Evolutionary conservation across 2,113 vertebrate genomes (phyloP), one percentile per base, ranked within the genome.

Genomic region (Ageneiosus marmoratus): DNA sequence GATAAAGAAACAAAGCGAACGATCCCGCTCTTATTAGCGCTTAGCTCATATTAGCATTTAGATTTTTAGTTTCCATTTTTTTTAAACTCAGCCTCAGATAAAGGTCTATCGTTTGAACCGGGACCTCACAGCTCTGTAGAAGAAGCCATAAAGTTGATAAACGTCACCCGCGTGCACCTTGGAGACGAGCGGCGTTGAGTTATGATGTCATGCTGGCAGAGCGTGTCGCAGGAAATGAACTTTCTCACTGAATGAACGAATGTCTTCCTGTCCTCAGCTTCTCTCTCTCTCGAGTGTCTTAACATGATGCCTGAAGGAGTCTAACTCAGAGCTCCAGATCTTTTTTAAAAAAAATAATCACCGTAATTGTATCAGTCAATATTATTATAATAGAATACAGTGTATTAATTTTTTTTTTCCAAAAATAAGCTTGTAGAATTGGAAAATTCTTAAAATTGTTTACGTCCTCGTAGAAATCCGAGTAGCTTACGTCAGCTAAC

Each of bases 171-270:
- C 22, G 55, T 63, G 70, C 56, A 82, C 70, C 81, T 82, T 41
- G 22, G 6, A 75, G 41, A 75, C 20, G 69, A 53, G 27, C 62
- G 15, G 27, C 29, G 29, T 50, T 73, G 24, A 83, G 70, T 73
- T 41, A 85, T 87, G 86, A 85, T 77, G 83, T 85, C 76, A 87
- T 81, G 60, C 60, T 85, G 80, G 77, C 77, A 58, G 56, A 84
- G 48, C 80, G 75, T 74, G 79, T 87, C 82, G 79, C 79, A 87
- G 79, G 83, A 84, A 84, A 83, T 82, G 34, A 60, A 79, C 27
- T 75, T 79, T 84, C 77, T 67, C 60, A 51, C 69, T 73, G 78
- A 29, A 70, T 32, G 34, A 56, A 48, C 20, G 12, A 77, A 56
- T 76, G 55, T 58, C 34, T 82, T 73, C 37, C 70, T 34, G 41